Evolutionary conservation across 2,113 vertebrate genomes (phyloP).

Genomic region (Geothlypis trichas): DNA sequence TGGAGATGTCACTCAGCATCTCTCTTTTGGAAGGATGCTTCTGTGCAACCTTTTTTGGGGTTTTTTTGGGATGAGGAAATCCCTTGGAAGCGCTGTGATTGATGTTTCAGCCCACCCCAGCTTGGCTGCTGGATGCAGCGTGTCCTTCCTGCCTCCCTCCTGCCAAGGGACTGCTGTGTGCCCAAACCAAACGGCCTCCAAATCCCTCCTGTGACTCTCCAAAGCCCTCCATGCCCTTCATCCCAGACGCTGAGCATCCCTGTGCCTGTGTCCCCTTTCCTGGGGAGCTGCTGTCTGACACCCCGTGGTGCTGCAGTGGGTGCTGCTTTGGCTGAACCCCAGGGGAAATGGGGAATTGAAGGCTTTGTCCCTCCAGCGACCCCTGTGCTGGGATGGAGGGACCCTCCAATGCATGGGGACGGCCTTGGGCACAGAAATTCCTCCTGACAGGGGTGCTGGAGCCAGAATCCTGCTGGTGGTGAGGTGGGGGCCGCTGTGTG

Average conservation of each 20-base stretch:
- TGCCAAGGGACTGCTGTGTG: background rate
- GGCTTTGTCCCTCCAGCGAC: background rate
- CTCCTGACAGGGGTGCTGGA: background rate
- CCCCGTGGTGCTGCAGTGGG: fast-evolving
- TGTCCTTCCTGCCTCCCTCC: background rate
- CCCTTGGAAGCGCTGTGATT: background rate
- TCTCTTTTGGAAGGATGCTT: background rate
- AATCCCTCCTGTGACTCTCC: fast-evolving
- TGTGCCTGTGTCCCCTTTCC: fast-evolving
- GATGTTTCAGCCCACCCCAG: background rate
- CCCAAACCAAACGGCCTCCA: background rate
- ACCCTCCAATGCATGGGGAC: fast-evolving
- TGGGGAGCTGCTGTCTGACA: fast-evolving
- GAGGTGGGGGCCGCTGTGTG: fast-evolving
- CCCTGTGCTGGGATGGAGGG: background rate
- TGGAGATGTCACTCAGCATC: background rate
- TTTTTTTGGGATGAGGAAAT: background rate
- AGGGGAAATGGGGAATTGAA: background rate
- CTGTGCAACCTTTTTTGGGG: background rate
- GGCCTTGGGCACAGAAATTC: background rate
- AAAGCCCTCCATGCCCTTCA: background rate
- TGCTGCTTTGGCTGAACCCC: background rate
- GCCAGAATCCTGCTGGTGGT: background rate
- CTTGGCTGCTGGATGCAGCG: fast-evolving
- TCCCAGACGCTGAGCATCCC: background rate